Evolutionary conservation across 35 echinoderm and acorn worm species (phyloP).

Genomic region (Heliocidaris tuberculata): DNA sequence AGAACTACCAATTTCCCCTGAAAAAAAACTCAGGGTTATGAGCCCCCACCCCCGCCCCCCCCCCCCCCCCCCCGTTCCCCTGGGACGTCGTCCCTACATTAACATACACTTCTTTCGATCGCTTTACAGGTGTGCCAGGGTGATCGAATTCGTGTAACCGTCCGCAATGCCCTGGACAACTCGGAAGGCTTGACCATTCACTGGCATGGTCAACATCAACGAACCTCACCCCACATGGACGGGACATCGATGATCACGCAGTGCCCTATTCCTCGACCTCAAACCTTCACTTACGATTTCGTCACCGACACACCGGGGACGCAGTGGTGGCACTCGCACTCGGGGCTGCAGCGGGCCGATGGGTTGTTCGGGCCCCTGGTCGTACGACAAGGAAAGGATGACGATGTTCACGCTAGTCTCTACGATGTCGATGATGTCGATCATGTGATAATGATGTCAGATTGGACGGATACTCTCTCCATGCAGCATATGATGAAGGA

Average conservation of each 20-base stretch:
- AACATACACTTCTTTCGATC: not conserved
- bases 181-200: constrained; percentile 74
- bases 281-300: constrained; percentile 81
- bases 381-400: constrained; percentile 43
- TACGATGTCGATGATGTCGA: constrained; percentile 61
- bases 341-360: constrained; percentile 71
- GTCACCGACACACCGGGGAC: constrained; percentile 68
- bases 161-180: constrained; percentile 67
- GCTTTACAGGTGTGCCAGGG: constrained; percentile 79
- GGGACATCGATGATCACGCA: constrained; percentile 78
- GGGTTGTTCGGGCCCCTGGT: constrained; percentile 71
- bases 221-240: constrained; percentile 69
- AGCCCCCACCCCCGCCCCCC: no score
- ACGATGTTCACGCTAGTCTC: constrained; percentile 46
- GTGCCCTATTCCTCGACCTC: constrained; percentile 65
- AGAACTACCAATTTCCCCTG: no score
- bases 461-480: constrained; percentile 55
- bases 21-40: no score
- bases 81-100: not conserved
- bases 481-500: constrained; percentile 44
- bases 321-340: constrained; percentile 84
- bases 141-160: constrained; percentile 72
- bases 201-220: constrained; percentile 85
- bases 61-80: not conserved
- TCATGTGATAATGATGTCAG: constrained; percentile 69